These are phyloP conservation scores for Phymatocera aterrima DNA, from an alignment of 2,888 invertebrate genomes.

Conservation along the genomic window DNA sequence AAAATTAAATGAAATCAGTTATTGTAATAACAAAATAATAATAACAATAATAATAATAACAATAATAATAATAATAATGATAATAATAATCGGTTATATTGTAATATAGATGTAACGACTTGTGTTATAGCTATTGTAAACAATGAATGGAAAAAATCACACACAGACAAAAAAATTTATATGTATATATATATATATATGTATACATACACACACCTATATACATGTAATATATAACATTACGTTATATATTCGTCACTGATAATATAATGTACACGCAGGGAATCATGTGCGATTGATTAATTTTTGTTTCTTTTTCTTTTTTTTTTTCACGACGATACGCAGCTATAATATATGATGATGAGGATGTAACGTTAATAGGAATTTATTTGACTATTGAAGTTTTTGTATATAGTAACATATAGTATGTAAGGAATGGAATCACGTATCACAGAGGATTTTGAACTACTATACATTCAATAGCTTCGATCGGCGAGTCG, in stretches of 20 bases:
- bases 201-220: too few species aligned
- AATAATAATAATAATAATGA: conserved; percentile 46
- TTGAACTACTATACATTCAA: not conserved
- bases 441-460: not conserved
- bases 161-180: not conserved
- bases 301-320: too few species aligned
- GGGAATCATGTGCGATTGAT: conserved; percentile 25
- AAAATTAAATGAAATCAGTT: too few species aligned
- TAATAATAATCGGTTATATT: conserved; percentile 52
- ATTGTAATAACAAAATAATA: too few species aligned
- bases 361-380: conserved; percentile 21
- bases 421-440: not conserved
- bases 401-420: too few species aligned
- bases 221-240: too few species aligned
- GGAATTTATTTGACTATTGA: conserved; percentile 18
- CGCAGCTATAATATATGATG: too few species aligned
- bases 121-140: conserved; percentile 46
- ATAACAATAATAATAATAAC: too few species aligned
- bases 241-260: not conserved
- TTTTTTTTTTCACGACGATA: too few species aligned
- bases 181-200: too few species aligned
- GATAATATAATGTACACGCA: too few species aligned
- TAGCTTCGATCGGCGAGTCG: conserved; percentile 14
- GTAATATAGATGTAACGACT: conserved; percentile 52
- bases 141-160: not conserved